These are phyloP conservation scores for Drosophila pallidifrons DNA, from an alignment of 1,140 invertebrate species.

Conservation along the genomic window DNA sequence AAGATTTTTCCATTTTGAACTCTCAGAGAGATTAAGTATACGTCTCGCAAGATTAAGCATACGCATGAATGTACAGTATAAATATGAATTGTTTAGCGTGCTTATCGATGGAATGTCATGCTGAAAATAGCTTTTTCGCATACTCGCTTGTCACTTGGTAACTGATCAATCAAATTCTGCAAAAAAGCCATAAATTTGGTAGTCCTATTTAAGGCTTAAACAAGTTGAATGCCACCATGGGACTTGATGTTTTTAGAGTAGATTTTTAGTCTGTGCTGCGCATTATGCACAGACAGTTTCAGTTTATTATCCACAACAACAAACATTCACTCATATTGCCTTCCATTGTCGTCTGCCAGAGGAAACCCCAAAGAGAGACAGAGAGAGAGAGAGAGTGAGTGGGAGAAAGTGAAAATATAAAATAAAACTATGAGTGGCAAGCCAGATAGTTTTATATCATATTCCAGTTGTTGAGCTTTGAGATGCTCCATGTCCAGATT, in stretches of 20 bases:
- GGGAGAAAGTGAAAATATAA: conserved; percentile 17
- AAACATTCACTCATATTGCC: neutral
- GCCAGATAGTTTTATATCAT: conserved; percentile 37
- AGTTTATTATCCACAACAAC: conserved; percentile 19
- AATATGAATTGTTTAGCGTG: conserved; percentile 1
- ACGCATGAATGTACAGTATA: neutral
- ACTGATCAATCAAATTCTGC: conserved; percentile 37
- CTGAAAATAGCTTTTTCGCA: conserved; percentile 18
- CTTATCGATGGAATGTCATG: neutral
- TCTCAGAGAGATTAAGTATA: conserved; percentile 2
- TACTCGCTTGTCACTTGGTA: conserved; percentile 11
- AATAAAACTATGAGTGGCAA: conserved; percentile 43
- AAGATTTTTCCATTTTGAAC: conserved; percentile 29
- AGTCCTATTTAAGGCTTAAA: neutral
- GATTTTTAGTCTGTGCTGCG: conserved; percentile 7
- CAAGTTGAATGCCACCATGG: conserved; percentile 7
- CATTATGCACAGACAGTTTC: conserved; percentile 38
- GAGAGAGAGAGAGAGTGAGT: neutral
- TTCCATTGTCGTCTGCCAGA: conserved; percentile 37
- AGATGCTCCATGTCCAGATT: conserved; percentile 53
- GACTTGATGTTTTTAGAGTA: neutral
- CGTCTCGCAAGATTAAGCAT: neutral
- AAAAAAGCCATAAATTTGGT: conserved; percentile 22
- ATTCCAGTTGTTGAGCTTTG: conserved; percentile 12
- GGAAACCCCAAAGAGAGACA: neutral